These are phyloP conservation scores for Arctopsyche grandis DNA, from an alignment of 1,140 invertebrate genomes.

Conservation along the genomic window DNA sequence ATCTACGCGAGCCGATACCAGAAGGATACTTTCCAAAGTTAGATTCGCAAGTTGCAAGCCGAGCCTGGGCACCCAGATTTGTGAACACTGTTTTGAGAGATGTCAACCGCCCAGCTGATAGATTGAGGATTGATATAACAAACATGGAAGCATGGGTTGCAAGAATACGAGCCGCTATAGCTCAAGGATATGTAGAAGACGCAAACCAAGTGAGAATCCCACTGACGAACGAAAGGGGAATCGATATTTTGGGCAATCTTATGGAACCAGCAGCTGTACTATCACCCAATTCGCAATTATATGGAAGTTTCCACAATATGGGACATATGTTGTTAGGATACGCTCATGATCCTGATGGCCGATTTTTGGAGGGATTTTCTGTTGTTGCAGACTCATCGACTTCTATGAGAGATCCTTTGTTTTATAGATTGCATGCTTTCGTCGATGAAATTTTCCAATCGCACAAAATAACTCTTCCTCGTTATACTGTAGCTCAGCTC, in stretches of 20 bases:
- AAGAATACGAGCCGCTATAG: constrained; percentile 78
- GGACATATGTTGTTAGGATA: constrained; percentile 73
- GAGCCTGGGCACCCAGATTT: constrained; percentile 59
- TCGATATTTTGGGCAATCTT: constrained; percentile 83
- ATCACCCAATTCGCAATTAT: constrained; percentile 74
- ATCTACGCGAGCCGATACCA: constrained; percentile 70
- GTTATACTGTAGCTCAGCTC: constrained; percentile 67
- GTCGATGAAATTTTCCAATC: constrained; percentile 82
- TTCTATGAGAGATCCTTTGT: constrained; percentile 85
- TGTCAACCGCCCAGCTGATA: constrained; percentile 75
- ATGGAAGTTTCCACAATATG: constrained; percentile 80
- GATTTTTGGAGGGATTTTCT: constrained; percentile 63
- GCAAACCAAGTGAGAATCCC: constrained; percentile 65
- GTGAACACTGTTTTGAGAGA: constrained; percentile 71
- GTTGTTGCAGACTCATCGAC: constrained; percentile 77
- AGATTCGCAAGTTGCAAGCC: constrained; percentile 70
- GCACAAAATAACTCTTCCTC: constrained; percentile 76
- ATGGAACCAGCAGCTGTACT: constrained; percentile 76
- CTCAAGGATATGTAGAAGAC: constrained; percentile 69
- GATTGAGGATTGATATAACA: constrained; percentile 72
- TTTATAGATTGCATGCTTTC: constrained; percentile 86
- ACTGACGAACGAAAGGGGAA: constrained; percentile 75
- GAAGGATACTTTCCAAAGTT: constrained; percentile 81
- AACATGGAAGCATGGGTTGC: constrained; percentile 79
- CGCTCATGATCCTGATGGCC: constrained; percentile 76